Evolutionary conservation across 2,113 vertebrate species (phyloP), one percentile per base, ranked within the genome.

Genomic region (Lucifuga dentata): DNA sequence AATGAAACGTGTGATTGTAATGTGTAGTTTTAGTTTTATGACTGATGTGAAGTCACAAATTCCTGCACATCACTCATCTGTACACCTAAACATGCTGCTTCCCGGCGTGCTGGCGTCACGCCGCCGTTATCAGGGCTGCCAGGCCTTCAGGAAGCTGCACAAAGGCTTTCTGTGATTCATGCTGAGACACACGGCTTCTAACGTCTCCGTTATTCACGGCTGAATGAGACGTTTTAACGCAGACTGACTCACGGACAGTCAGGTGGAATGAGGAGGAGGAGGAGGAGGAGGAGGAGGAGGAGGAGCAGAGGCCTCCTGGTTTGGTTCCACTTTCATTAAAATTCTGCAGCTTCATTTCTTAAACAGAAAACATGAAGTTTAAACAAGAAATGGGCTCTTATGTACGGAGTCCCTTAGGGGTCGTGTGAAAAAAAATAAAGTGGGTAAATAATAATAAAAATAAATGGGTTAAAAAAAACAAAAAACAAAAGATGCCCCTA

Each of bases 161-260:
- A 88, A 89, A 84, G 80, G 78, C 60, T 46, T 36, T 4, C 65
- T 64, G 73, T 86, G 86, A 89, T 86, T 88, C 88, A 90, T 73
- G 41, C 73, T 80, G 38, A 84, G 20, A 64, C 78, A 57, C 49
- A 62, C 41, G 53, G 63, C 72, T 76, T 78, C 64, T 36, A 81
- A 62, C 69, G 36, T 11, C 65, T 55, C 71, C 69, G 62, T 83
- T 86, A 81, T 85, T 73, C 68, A 66, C 23, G 86, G 66, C 67
- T 39, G 77, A 83, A 63, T 72, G 84, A 67, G 62, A 48, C 35
- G 29, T 78, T 87, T 83, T 45, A 73, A 68, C 81, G 51, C 8
- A 15, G 23, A 68, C 23, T 83, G 84, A 81, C 29, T 87, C 84
- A 86, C 44, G 15, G 17, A 15, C 17, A 32, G 1, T 21, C 40